These are phyloP conservation scores for Gasteruption jaculator DNA, from an alignment of 2,888 invertebrate species.

Conservation along the genomic window DNA sequence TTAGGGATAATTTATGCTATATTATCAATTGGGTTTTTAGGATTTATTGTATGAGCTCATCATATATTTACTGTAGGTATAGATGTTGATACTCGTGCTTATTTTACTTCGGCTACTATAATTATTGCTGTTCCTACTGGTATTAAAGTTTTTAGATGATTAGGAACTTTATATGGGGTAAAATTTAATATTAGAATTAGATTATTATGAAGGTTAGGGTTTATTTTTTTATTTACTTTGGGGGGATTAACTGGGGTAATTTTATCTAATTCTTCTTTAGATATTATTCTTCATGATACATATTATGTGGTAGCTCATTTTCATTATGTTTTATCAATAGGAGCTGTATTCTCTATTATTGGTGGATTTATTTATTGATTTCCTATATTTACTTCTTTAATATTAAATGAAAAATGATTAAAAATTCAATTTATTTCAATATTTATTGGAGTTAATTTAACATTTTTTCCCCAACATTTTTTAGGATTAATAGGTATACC, in stretches of 20 bases:
- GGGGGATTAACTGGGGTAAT: conserved; percentile 69
- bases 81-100: conserved; percentile 79
- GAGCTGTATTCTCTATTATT: conserved; percentile 76
- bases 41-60: conserved; percentile 81
- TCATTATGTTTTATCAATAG: conserved; percentile 77
- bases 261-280: conserved; percentile 71
- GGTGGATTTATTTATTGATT: conserved; percentile 70
- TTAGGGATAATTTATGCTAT: conserved; percentile 83
- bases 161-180: conserved; percentile 60
- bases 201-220: conserved; percentile 62
- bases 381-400: conserved; percentile 63
- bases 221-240: conserved; percentile 73
- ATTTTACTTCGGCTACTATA: conserved; percentile 80
- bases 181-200: conserved; percentile 49
- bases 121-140: conserved; percentile 84
- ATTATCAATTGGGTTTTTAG: conserved; percentile 74
- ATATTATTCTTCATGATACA: conserved; percentile 75
- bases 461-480: conserved; percentile 76
- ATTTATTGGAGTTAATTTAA: conserved; percentile 75
- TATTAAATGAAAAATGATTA: conserved; percentile 58
- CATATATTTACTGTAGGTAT: conserved; percentile 83
- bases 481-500: conserved; percentile 68
- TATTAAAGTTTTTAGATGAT: conserved; percentile 78
- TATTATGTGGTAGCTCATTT: conserved; percentile 82
- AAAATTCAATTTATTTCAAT: conserved; percentile 69